These are phyloP conservation scores for Micromussa lordhowensis DNA, from an alignment of 92 coral and sea anemone genomes.

Conservation along the genomic window DNA sequence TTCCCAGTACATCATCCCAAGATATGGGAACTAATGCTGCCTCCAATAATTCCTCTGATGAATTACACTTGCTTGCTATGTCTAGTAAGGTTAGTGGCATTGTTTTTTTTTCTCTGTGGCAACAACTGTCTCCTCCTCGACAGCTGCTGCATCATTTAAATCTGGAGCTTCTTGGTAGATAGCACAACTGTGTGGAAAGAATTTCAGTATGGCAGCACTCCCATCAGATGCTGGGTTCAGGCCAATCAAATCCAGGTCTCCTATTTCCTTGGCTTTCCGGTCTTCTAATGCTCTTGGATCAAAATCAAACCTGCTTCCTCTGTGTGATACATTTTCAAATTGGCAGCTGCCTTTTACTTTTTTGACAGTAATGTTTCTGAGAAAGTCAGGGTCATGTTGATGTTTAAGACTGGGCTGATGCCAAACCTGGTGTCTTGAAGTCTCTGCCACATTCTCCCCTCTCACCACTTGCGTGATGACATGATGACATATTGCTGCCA, in stretches of 20 bases:
- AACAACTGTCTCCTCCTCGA: constrained; percentile 12
- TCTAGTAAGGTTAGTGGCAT: constrained; percentile 22
- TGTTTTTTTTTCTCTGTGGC: constrained; percentile 15
- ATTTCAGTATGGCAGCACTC: constrained; percentile 23
- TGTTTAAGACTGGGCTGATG: constrained; percentile 34
- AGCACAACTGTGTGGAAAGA: constrained; percentile 6
- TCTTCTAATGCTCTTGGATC: constrained; percentile 28
- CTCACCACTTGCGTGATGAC: constrained; percentile 34
- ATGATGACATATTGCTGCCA: constrained; percentile 42
- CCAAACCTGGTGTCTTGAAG: constrained; percentile 52
- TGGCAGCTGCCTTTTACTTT: constrained; percentile 37
- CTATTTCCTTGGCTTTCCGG: constrained; percentile 20
- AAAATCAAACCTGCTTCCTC: constrained; percentile 12
- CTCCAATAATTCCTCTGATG: constrained; percentile 30
- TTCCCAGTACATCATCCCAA: not conserved
- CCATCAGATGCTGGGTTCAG: constrained; percentile 33
- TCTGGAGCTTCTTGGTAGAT: constrained; percentile 16
- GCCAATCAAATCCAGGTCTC: constrained; percentile 29
- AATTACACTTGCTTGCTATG: constrained; percentile 2
- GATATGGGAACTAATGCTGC: constrained; percentile 15
- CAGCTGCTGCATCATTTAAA: constrained; percentile 9
- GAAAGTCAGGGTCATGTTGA: constrained; percentile 40
- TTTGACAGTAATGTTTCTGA: constrained; percentile 38
- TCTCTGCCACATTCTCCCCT: constrained; percentile 41
- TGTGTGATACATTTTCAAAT: constrained; percentile 14